phyloP scores from a whole-genome alignment of 1,140 invertebrate genomes.

The Trichoplusia ni region DNA sequence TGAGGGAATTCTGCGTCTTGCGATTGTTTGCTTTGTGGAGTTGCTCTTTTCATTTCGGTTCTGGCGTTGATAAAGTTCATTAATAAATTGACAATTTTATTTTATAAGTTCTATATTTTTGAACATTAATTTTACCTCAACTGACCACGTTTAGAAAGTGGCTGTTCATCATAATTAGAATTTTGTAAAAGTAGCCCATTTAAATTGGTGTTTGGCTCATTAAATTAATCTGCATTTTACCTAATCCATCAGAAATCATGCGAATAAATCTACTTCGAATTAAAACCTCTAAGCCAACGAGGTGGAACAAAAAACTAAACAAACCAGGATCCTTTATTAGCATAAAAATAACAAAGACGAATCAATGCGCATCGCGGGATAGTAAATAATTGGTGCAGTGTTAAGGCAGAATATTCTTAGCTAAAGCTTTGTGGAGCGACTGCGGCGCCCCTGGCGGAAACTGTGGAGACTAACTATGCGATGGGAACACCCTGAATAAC shows the following conservation, averaged over 20 bases:
- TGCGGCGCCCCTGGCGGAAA: conserved; percentile 46
- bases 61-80: background rate
- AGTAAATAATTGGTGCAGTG: conserved; percentile 30
- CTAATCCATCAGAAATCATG: no score
- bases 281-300: no score
- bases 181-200: no score
- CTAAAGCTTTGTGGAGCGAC: conserved; percentile 42
- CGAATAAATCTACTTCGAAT: no score
- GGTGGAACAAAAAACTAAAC: no score
- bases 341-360: conserved; percentile 20
- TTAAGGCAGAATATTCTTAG: conserved; percentile 51
- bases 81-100: no score
- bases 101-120: no score
- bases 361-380: conserved; percentile 21
- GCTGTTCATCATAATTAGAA: no score
- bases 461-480: conserved; percentile 59
- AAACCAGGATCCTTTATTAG: conserved; percentile 9
- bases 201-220: no score
- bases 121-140: no score
- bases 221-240: no score
- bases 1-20: background rate
- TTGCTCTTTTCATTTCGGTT: background rate
- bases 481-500: conserved; percentile 47
- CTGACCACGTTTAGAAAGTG: no score
- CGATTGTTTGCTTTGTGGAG: conserved; percentile 5